Evolutionary conservation across 2,113 vertebrate genomes (phyloP), one percentile per base, ranked within the genome.

Genomic region (Cranoglanis bouderius): DNA sequence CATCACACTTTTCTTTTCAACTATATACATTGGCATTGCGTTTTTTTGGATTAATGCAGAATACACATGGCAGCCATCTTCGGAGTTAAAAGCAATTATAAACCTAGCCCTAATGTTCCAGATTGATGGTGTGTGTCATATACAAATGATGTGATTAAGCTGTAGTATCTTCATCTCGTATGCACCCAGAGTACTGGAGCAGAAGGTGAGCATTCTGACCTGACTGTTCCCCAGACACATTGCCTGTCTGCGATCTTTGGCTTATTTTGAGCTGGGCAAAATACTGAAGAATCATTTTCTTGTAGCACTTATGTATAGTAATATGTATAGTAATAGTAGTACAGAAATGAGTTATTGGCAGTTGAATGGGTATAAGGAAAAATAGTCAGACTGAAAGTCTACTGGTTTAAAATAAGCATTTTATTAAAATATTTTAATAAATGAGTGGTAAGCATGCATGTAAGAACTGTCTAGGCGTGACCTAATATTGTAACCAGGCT

Each of bases 111-210:
- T 24, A 72, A 35, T 57, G 78, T 72, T 72, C 61, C 35, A n/a
- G 51, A 32, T 86, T 87, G 80, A 84, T 90, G 67, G 87, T 88
- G 24, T 55, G 67, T 84, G 81, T 90, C 85, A 43, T 85, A 72
- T 82, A 84, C 70, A 89, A 84, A 85, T 84, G 87, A 88, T 86
- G 80, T 77, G 80, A 90, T 87, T 65, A 85, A 80, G 84, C 75
- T 70, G 86, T 51, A 80, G 55, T 88, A 86, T 87, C 75, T 65
- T 61, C 86, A 85, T 88, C 87, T 90, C 63, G 75, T 90, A 61
- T 85, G 84, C 85, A 75, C 86, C 89, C 57, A 84, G 3, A 6
- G 32, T 82, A n/a, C 26, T 63, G 40, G 51, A 82, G 75, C 74
- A 67, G 46, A 81, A 89, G 40, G 59, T 35, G 43, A 80, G 83